Evolutionary conservation across 2,797 vertebrate species (phyloP).

Genomic region (Eutrigla gurnardus): DNA sequence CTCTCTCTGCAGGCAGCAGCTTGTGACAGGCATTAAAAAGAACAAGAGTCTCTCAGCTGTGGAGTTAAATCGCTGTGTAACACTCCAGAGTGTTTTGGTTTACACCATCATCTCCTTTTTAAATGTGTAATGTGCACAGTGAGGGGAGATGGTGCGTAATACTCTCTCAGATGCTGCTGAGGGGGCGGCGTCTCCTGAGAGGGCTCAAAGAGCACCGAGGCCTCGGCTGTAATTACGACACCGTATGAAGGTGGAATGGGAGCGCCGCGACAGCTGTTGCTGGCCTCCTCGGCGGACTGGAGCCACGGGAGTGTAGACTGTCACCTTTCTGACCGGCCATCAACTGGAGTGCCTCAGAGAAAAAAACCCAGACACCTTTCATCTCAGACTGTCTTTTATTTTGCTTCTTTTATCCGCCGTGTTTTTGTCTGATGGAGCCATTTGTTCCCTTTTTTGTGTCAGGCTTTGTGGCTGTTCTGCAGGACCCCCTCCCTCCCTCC

Average conservation of each 20-base stretch:
- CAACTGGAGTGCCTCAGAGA: slow-evolving; percentile 63
- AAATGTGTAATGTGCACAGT: slow-evolving; percentile 47
- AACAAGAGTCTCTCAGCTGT: slow-evolving; percentile 39
- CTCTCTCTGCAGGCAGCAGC: slow-evolving; percentile 14
- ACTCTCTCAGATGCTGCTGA: slow-evolving; percentile 56
- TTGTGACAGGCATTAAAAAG: slow-evolving; percentile 30
- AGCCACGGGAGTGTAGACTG: slow-evolving; percentile 50
- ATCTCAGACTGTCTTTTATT: slow-evolving; percentile 62
- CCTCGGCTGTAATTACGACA: slow-evolving; percentile 76
- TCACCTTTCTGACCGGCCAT: slow-evolving; percentile 72
- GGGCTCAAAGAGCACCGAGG: slow-evolving; percentile 62
- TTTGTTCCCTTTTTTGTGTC: slow-evolving; percentile 61
- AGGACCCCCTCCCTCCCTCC: background rate
- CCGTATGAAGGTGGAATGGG: slow-evolving; percentile 68
- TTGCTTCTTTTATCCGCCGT: slow-evolving; percentile 55
- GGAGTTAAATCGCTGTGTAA: slow-evolving; percentile 32
- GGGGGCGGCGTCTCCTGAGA: slow-evolving; percentile 67
- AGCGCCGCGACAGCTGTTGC: slow-evolving; percentile 66
- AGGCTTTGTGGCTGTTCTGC: slow-evolving; percentile 61
- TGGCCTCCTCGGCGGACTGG: slow-evolving; percentile 57
- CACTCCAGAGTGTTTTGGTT: slow-evolving; percentile 37
- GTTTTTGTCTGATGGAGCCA: slow-evolving; percentile 73
- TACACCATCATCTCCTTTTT: slow-evolving; percentile 43
- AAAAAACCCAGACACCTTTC: slow-evolving; percentile 48
- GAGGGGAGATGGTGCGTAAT: slow-evolving; percentile 52